A percentile compares a stretch with the other conserved stretches of the same genome.
Evolutionary conservation across 2,797 vertebrate genomes (phyloP).

Genomic region (Enteromius argenteus): DNA sequence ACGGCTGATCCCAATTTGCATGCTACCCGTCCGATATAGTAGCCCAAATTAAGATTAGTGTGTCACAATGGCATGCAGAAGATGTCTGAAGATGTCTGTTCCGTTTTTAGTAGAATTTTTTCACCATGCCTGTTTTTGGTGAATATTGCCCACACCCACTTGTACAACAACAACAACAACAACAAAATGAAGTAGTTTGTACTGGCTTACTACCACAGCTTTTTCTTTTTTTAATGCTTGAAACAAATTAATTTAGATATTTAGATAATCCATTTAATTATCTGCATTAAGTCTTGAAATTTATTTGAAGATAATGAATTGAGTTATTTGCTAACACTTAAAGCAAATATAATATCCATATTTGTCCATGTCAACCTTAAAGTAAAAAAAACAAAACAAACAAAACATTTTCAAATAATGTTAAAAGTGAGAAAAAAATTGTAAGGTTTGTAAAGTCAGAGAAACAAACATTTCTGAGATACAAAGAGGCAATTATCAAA

Average conservation of each 20-base stretch:
- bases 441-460: too few species aligned
- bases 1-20: slow-evolving; percentile 47
- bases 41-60: not conserved
- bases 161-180: not conserved
- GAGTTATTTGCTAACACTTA: not conserved
- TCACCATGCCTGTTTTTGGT: too few species aligned
- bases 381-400: not conserved
- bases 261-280: too few species aligned
- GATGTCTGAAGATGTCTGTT: not conserved
- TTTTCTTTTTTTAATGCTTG: not conserved
- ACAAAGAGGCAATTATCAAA: not conserved
- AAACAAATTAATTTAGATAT: not conserved
- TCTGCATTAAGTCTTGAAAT: not conserved
- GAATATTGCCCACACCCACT: not conserved
- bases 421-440: not conserved
- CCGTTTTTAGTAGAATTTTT: not conserved
- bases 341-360: not conserved
- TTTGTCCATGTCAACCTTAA: not conserved
- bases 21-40: not conserved
- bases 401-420: not conserved
- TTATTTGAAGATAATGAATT: not conserved
- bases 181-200: not conserved
- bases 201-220: not conserved
- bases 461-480: not conserved
- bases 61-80: not conserved